A percentile compares a stretch with the other conserved stretches of the same genome.
These are phyloP conservation scores for Calliopsis andreniformis DNA, from an alignment of 1,140 invertebrate genomes.

Conservation along the genomic window DNA sequence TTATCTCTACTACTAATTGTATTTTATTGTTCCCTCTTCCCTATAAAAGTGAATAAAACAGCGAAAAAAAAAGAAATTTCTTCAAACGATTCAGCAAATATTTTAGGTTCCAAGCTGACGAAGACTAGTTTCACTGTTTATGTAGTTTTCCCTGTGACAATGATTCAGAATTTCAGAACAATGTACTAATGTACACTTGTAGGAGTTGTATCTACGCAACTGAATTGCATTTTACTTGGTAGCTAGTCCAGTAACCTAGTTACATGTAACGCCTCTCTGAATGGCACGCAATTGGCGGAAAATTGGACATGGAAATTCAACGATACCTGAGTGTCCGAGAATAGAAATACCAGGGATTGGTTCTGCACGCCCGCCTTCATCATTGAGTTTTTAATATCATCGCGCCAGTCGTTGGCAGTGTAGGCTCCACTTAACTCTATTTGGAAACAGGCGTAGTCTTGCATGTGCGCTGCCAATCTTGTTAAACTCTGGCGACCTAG, in stretches of 20 bases:
- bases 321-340: conserved; percentile 85
- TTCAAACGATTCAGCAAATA: too few relatives aligned
- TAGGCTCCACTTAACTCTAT: conserved; percentile 81
- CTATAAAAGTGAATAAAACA: too few relatives aligned
- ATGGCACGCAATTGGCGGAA: background rate
- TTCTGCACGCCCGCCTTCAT: conserved; percentile 82
- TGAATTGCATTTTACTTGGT: background rate
- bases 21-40: too few relatives aligned
- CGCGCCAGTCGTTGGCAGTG: conserved; percentile 83
- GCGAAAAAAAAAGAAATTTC: too few relatives aligned
- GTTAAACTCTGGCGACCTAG: conserved; percentile 86
- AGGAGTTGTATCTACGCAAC: too few relatives aligned
- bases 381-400: conserved; percentile 85
- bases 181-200: too few relatives aligned
- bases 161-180: too few relatives aligned
- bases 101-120: too few relatives aligned
- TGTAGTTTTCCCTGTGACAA: too few relatives aligned
- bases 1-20: too few relatives aligned
- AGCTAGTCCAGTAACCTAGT: background rate
- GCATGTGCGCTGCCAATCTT: conserved; percentile 84
- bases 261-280: background rate
- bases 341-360: conserved; percentile 85
- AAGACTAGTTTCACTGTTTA: too few relatives aligned
- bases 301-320: background rate
- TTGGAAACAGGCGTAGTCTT: conserved; percentile 84